Percentiles rank a stretch among this genome's conserved stretches.
phyloP scores from a whole-genome alignment of 2,888 invertebrate species.

The Agonum fuliginosum region DNA sequence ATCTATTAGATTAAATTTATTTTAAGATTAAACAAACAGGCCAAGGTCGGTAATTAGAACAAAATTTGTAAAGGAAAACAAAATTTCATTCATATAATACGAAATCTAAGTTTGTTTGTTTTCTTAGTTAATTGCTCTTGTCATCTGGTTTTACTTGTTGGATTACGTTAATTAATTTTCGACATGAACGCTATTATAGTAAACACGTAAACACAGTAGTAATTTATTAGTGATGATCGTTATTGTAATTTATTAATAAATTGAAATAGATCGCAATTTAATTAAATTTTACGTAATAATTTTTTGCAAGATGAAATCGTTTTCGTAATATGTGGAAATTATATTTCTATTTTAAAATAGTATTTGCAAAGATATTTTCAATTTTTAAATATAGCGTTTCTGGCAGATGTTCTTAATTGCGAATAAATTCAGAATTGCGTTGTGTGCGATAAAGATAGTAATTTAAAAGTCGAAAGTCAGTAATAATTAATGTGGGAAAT shows the following conservation, averaged over 20 bases:
- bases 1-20: constrained; percentile 5
- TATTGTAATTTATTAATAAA: neutral
- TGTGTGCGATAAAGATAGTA: neutral
- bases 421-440: neutral
- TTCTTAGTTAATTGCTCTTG: constrained; percentile 3
- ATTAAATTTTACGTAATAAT: neutral
- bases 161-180: neutral
- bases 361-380: neutral
- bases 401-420: constrained; percentile 28
- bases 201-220: neutral
- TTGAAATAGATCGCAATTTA: neutral
- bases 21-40: constrained; percentile 11
- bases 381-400: neutral
- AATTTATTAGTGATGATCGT: neutral
- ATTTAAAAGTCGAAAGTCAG: constrained; percentile 3
- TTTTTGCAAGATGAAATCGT: neutral
- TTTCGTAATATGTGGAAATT: neutral
- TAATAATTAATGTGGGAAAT: constrained; percentile 35
- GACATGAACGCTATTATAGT: neutral
- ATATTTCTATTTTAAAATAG: constrained; percentile 7
- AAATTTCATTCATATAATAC: neutral
- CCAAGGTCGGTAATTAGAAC: constrained; percentile 17
- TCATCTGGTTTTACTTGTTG: neutral
- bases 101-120: neutral
- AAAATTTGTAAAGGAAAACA: neutral